Evolutionary conservation across 1,140 invertebrate genomes (phyloP), one percentile per base, ranked within the genome.

Genomic region (Anagrus nilaparvatae): DNA sequence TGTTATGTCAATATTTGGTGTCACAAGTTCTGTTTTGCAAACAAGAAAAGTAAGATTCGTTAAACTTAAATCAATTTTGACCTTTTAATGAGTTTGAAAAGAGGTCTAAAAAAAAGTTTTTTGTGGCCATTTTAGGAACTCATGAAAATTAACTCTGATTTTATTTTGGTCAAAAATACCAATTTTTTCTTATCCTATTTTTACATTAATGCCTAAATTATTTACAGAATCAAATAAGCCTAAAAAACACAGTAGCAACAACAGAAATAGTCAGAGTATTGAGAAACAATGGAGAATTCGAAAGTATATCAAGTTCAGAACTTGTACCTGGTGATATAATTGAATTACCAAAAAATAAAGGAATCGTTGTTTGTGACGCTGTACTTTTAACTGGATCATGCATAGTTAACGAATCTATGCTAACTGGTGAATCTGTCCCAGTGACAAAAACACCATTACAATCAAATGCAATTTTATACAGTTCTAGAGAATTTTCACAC

Each of bases 401-500:
- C 50, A 89, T 97, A 50, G 77, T 97, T 8, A 95, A 97, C 62
- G 94, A 97, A 71, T 90, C 87, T 50, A 95, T 96, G 88, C 73
- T 97, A 9, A 97, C 92, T 40, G 89, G 87, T 17, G 65, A 67
- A 50, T 65, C 64, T 32, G 50, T 59, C 7, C 65, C 65, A 13
- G 62, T 68, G 27, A 59, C 49, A 1, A 68, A 68, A 54, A 68
- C 64, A 12, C 58, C 61, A 13, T 46, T 68, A 25, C 60, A 59
- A 34, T 52, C 58, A n/a, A 43, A 46, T 30, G 50, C 54, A 43
- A 47, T 55, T 12, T 43, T 59, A 12, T 68, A 67, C 28, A 51
- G 64, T 20, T 46, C 59, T n/a, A 65, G 61, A 47, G 56, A 63
- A 43, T 61, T 48, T 18, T 54, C 63, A 0, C 60, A 66, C 43